These are phyloP conservation scores for Antigone vipio DNA, from an alignment of 2,113 vertebrate genomes.

Conservation along the genomic window DNA sequence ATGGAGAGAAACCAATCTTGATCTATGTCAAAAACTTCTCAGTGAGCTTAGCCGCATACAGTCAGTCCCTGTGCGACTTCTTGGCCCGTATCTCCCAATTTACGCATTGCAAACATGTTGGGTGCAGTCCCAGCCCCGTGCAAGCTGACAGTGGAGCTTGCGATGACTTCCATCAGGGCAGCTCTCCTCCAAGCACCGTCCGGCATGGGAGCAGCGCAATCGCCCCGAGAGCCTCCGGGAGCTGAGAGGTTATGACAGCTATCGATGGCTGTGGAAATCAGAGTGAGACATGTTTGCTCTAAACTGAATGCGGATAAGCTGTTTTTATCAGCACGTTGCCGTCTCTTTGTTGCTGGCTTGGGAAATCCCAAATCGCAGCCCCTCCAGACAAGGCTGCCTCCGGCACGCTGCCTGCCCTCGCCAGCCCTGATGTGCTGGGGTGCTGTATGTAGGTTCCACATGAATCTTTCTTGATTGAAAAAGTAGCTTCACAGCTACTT, in stretches of 20 bases:
- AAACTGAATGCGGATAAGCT: background rate
- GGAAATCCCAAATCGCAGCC: background rate
- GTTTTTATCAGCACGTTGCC: background rate
- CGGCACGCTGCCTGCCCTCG: background rate
- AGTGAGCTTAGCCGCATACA: background rate
- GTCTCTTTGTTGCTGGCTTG: background rate
- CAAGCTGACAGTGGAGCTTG: background rate
- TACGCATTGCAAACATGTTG: background rate
- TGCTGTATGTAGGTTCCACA: fast-evolving
- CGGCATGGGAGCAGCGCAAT: fast-evolving
- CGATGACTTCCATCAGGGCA: background rate
- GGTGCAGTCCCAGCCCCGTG: background rate
- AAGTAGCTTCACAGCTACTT: background rate
- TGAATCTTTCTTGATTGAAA: background rate
- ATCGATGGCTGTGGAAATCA: background rate
- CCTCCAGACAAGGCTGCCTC: background rate
- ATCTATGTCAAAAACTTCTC: background rate
- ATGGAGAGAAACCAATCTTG: background rate
- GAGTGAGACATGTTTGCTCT: fast-evolving
- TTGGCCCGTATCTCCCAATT: background rate
- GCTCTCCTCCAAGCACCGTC: background rate
- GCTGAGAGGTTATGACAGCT: background rate
- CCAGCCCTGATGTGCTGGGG: background rate
- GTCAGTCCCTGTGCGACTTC: background rate
- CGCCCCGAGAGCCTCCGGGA: background rate